Conservation (phyloP, 2,888 invertebrate species). For the Hermaeophaga mercurialis region DNA sequence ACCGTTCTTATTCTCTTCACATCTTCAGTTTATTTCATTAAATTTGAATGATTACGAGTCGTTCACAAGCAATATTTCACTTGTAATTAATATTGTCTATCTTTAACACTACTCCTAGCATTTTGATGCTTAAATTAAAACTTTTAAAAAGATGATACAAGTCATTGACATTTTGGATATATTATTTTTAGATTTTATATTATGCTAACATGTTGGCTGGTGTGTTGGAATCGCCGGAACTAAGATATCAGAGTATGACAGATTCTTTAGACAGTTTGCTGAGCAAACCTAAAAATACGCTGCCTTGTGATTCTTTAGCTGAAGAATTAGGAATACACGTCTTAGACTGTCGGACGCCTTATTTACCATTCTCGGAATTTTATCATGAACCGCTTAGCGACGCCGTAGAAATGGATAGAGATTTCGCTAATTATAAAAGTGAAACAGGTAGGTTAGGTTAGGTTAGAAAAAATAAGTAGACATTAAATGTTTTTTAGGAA, state of each 20-base stretch:
- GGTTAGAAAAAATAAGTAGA: conserved; percentile 2
- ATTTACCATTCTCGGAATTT: conserved; percentile 86
- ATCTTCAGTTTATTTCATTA: no score
- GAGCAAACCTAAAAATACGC: conserved; percentile 54
- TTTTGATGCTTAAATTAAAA: no score
- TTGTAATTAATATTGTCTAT: no score
- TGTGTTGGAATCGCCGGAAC: conserved; percentile 69
- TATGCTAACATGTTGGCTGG: conserved; percentile 90
- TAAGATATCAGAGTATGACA: conserved; percentile 64
- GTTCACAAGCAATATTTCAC: no score
- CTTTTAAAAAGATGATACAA: no score
- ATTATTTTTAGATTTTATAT: conserved; percentile 70
- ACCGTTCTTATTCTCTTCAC: no score
- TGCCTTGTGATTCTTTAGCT: conserved; percentile 68
- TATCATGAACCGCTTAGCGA: conserved; percentile 94
- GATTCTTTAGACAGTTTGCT: conserved; percentile 47
- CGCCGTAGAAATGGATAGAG: conserved; percentile 90
- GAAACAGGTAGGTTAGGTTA: conserved; percentile 56
- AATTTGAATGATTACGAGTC: no score
- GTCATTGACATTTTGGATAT: background rate
- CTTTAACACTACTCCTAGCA: no score
- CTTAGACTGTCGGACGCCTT: conserved; percentile 82
- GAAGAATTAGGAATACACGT: conserved; percentile 76
- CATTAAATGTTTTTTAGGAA: conserved; percentile 54
- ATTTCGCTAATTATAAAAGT: conserved; percentile 88